Percentiles rank a stretch among this genome's conserved stretches.
Evolutionary conservation across 2,797 vertebrate species (phyloP).

Genomic region (Malurus splendens): DNA sequence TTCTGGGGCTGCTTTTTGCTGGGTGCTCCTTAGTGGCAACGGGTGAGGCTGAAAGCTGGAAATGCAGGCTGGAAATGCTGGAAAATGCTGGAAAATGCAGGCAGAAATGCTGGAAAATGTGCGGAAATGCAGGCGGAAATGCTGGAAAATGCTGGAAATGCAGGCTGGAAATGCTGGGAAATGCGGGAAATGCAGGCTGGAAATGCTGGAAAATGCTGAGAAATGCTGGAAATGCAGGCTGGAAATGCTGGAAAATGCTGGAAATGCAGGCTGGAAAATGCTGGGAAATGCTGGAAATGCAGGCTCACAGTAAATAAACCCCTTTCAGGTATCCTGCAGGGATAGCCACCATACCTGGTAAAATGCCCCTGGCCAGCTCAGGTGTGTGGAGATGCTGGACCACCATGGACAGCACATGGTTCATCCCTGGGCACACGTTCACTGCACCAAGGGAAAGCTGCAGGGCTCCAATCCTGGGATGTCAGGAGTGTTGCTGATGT

Average conservation of each 20-base stretch:
- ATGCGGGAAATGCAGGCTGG: no score
- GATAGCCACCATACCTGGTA: neutral
- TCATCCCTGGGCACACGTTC: neutral
- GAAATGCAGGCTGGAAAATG: no score
- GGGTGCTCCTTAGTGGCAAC: neutral
- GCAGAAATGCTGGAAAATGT: no score
- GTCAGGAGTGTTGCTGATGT: neutral
- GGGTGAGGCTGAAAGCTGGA: neutral
- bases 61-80: no score
- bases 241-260: no score
- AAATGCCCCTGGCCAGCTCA: neutral
- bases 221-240: no score
- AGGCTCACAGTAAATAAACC: neutral
- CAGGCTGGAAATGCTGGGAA: no score
- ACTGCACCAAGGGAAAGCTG: neutral
- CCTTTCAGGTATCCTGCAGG: neutral
- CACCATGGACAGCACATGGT: fast-evolving
- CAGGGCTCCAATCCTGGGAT: neutral
- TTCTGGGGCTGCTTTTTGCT: neutral
- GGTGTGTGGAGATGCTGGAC: neutral
- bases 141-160: no score
- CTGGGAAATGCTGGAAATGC: neutral
- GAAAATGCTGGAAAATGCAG: no score
- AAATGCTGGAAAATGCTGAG: no score
- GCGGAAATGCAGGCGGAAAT: no score